A percentile compares a stretch with the other conserved stretches of the same genome.
Evolutionary conservation across 1,140 invertebrate species (phyloP).

Genomic region (Geopemphigus sp.): DNA sequence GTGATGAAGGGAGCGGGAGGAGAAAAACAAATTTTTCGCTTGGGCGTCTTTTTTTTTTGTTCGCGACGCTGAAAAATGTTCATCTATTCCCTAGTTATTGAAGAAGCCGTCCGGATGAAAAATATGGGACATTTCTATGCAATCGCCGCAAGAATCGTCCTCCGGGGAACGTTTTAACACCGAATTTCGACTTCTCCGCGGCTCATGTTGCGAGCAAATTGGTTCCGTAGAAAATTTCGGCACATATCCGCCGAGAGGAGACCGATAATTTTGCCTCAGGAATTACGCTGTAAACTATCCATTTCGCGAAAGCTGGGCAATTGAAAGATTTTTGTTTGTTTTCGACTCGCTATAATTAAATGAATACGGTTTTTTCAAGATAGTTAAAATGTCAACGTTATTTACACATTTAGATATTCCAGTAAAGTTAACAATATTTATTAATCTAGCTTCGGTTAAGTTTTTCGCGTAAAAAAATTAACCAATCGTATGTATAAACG

Average conservation of each 20-base stretch:
- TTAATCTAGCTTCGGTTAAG: too few species aligned
- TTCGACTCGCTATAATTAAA: too few species aligned
- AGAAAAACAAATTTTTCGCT: neutral
- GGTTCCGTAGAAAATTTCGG: conserved; percentile 17
- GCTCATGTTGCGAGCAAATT: neutral
- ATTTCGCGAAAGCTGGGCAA: too few species aligned
- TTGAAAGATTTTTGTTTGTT: too few species aligned
- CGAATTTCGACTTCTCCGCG: conserved; percentile 18
- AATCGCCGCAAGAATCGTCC: conserved; percentile 10
- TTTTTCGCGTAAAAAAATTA: too few species aligned
- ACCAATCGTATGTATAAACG: too few species aligned
- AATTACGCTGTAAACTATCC: neutral
- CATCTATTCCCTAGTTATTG: conserved; percentile 41
- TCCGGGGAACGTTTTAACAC: conserved; percentile 34
- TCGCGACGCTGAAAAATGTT: conserved; percentile 24
- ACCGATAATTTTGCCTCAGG: neutral
- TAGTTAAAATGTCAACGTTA: too few species aligned
- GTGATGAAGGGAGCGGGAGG: too few species aligned
- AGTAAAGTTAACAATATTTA: too few species aligned
- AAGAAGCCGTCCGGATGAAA: conserved; percentile 11
- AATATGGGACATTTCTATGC: conserved; percentile 33
- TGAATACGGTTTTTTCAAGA: too few species aligned
- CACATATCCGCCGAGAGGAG: neutral
- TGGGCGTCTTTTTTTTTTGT: neutral
- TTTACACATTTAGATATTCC: too few species aligned